These are phyloP conservation scores for Babyrousa celebensis DNA, from an alignment of 2,797 vertebrate genomes.

Conservation along the genomic window DNA sequence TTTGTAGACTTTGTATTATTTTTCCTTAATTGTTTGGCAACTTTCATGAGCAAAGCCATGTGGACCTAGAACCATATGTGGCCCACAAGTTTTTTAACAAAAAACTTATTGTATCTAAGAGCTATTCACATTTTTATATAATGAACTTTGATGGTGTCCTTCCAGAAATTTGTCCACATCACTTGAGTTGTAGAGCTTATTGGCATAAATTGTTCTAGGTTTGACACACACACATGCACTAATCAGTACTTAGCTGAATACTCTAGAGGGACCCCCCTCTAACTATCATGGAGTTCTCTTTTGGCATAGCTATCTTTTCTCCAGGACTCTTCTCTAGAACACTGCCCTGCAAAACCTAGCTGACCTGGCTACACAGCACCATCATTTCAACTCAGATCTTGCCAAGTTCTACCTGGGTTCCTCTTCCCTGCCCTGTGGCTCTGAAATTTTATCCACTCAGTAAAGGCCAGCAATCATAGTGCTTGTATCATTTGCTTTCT, in stretches of 20 bases:
- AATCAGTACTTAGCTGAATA: neutral
- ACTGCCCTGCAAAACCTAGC: too few relatives aligned
- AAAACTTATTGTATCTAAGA: neutral
- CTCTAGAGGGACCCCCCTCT: neutral
- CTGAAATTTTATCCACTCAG: too few relatives aligned
- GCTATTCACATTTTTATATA: neutral
- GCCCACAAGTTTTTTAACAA: neutral
- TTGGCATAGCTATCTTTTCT: neutral
- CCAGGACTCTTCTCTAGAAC: neutral
- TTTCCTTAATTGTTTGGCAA: neutral
- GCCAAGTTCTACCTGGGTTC: too few relatives aligned
- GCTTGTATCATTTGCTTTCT: too few relatives aligned
- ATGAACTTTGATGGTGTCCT: neutral
- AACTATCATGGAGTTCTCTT: neutral
- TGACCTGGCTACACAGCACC: too few relatives aligned
- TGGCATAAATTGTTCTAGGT: neutral
- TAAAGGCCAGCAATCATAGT: too few relatives aligned
- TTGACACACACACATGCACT: neutral
- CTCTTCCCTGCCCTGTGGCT: too few relatives aligned
- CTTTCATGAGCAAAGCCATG: neutral
- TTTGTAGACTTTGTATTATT: neutral
- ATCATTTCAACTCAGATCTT: too few relatives aligned
- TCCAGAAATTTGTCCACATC: neutral
- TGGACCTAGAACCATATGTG: neutral
- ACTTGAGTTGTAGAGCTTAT: neutral